Percentiles rank a stretch among this genome's conserved stretches.
Evolutionary conservation across 2,797 vertebrate species (phyloP).

Genomic region (Eulemur albifrons): DNA sequence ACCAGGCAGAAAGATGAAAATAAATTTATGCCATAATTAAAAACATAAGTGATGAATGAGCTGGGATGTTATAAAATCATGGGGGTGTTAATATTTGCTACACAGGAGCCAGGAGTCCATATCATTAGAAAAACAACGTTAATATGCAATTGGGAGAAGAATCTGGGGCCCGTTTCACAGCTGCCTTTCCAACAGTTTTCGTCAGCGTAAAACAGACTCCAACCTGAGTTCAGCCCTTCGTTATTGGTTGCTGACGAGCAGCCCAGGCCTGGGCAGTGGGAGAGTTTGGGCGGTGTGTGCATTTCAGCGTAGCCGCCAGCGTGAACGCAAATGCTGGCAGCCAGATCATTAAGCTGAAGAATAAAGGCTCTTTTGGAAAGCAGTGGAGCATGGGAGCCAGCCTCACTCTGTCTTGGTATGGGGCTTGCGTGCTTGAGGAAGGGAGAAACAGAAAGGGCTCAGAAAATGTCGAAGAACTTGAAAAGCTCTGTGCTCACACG

Average conservation of each 20-base stretch:
- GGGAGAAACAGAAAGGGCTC: slow-evolving; percentile 24
- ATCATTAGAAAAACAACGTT: background rate
- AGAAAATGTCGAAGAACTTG: background rate
- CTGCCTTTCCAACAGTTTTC: slow-evolving; percentile 34
- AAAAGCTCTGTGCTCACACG: background rate
- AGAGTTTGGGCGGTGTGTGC: background rate
- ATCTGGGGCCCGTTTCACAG: background rate
- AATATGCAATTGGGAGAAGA: background rate
- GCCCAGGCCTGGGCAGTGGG: background rate
- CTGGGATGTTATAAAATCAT: background rate
- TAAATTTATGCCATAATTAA: background rate
- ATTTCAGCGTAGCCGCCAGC: background rate
- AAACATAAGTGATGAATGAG: background rate
- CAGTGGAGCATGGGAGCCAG: background rate
- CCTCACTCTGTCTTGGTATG: background rate
- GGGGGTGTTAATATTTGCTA: background rate
- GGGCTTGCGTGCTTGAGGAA: background rate
- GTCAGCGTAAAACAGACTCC: background rate
- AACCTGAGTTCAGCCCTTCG: background rate
- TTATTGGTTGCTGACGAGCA: background rate
- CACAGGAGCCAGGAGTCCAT: background rate
- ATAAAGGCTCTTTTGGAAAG: slow-evolving; percentile 53
- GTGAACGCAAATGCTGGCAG: background rate
- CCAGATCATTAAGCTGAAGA: background rate
- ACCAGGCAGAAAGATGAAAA: slow-evolving; percentile 57